These are phyloP conservation scores for Microctenopoma steveboyesi DNA, from an alignment of 2,797 vertebrate species.

Conservation along the genomic window DNA sequence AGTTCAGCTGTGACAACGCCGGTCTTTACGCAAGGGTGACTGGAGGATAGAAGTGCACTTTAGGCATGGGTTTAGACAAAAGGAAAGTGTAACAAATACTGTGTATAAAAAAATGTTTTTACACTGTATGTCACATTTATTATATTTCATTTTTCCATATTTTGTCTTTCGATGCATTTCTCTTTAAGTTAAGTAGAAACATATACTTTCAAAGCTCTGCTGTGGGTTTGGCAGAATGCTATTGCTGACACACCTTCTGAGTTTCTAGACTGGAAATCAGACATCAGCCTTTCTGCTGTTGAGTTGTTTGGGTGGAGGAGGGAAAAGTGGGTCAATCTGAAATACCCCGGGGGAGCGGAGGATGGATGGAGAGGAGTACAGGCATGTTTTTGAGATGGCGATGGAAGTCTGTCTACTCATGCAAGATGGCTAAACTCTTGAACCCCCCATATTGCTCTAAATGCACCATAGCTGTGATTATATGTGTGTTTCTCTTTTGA, in stretches of 20 bases:
- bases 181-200: conserved; percentile 15
- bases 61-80: conserved; percentile 23
- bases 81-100: conserved; percentile 51
- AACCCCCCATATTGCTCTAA: conserved; percentile 25
- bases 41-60: conserved; percentile 51
- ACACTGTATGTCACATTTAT: background rate
- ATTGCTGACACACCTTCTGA: conserved; percentile 58
- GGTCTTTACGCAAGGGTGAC: conserved; percentile 64
- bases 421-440: conserved; percentile 38
- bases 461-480: background rate
- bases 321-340: conserved; percentile 73
- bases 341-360: conserved; percentile 57
- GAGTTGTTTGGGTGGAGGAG: conserved; percentile 65
- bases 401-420: conserved; percentile 24
- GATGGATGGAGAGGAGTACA: conserved; percentile 45
- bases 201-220: background rate
- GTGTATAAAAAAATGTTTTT: conserved; percentile 24
- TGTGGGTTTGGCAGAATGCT: conserved; percentile 17
- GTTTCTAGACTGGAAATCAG: conserved; percentile 55
- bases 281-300: conserved; percentile 62
- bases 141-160: background rate
- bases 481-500: background rate
- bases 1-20: conserved; percentile 61
- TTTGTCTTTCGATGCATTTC: background rate
- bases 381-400: conserved; percentile 3